These are phyloP conservation scores for Lepus timidus DNA, from an alignment of 2,113 vertebrate species.

Conservation along the genomic window DNA sequence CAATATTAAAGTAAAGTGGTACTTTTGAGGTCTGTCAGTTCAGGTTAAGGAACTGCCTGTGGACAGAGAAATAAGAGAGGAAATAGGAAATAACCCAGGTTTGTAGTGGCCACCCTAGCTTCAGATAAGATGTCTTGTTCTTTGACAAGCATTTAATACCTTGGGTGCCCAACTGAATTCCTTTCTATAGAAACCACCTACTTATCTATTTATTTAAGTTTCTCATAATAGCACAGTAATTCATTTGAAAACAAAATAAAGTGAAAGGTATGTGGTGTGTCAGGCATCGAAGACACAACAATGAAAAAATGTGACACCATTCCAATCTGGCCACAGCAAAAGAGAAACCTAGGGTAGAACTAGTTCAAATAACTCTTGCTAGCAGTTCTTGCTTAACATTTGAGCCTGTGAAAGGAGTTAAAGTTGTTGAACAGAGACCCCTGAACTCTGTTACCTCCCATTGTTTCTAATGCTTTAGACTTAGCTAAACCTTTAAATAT, in stretches of 20 bases:
- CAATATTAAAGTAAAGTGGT: neutral
- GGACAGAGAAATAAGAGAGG: neutral
- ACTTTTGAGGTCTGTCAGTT: neutral
- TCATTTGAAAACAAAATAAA: slow-evolving; percentile 13
- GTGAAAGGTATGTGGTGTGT: neutral
- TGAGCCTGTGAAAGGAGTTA: neutral
- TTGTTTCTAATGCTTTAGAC: neutral
- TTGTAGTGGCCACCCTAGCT: neutral
- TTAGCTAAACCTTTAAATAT: slow-evolving; percentile 17
- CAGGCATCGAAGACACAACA: neutral
- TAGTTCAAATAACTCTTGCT: neutral
- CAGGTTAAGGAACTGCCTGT: neutral
- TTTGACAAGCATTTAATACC: neutral
- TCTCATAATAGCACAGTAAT: neutral
- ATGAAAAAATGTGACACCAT: neutral
- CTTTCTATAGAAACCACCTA: neutral
- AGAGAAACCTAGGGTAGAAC: neutral
- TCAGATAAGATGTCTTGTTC: neutral
- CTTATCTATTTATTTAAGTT: neutral
- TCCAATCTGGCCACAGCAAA: neutral
- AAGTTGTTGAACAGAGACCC: neutral
- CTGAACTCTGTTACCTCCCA: neutral
- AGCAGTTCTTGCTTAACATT: neutral
- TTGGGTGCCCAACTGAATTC: neutral
- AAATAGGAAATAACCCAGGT: neutral